Conservation (phyloP, 53 echinoderm and acorn worm species). For the Antedon mediterranea region DNA sequence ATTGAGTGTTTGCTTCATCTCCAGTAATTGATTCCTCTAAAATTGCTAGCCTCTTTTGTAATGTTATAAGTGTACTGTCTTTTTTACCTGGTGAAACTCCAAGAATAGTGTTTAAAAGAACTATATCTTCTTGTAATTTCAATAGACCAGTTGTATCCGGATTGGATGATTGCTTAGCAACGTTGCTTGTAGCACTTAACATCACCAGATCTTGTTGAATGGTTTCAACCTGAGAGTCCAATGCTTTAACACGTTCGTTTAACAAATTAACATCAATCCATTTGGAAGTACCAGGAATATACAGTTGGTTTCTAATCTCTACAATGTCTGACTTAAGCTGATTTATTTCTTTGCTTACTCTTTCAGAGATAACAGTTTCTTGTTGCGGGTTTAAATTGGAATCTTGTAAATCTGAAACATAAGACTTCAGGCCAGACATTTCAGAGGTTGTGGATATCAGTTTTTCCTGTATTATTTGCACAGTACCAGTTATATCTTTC, state of each 20-base stretch:
- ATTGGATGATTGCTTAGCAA: not conserved
- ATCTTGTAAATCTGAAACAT: not conserved
- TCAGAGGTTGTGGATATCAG: not conserved
- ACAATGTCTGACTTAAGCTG: not conserved
- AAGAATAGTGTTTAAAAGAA: not conserved
- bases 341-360: not conserved
- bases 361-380: not conserved
- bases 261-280: not conserved
- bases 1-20: not conserved
- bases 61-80: not conserved
- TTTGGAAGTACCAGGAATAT: not conserved
- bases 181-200: not conserved
- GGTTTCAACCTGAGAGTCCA: not conserved
- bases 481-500: not conserved
- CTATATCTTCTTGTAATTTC: not conserved
- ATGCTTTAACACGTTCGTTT: not conserved
- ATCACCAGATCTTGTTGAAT: not conserved
- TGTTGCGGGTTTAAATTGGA: not conserved
- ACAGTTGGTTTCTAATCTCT: not conserved
- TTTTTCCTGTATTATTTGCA: not conserved
- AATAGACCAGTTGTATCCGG: not conserved
- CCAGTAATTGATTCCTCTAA: not conserved
- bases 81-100: not conserved
- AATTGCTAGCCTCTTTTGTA: not conserved
- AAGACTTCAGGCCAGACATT: not conserved